A percentile compares a stretch with the other conserved stretches of the same genome.
phyloP scores from a whole-genome alignment of 2,888 invertebrate species.

The Phlogophora meticulosa region DNA sequence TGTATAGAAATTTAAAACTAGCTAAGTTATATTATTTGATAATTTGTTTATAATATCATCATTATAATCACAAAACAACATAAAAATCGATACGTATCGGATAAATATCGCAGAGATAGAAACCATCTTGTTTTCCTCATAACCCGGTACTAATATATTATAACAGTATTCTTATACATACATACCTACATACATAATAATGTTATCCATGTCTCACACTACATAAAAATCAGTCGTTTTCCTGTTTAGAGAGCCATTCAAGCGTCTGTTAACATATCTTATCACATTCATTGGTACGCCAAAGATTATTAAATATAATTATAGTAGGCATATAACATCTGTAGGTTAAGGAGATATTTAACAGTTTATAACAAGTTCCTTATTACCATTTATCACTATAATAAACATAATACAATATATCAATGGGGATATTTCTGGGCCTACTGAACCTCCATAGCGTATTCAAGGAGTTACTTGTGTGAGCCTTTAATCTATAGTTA shows the following conservation, averaged over 20 bases:
- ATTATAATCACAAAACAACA: neutral
- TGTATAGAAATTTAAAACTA: too few species aligned
- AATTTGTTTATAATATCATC: neutral
- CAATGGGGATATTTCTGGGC: constrained; percentile 11
- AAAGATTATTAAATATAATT: constrained; percentile 7
- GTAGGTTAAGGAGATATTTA: neutral
- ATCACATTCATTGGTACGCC: constrained; percentile 22
- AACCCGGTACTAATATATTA: neutral
- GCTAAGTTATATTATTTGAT: neutral
- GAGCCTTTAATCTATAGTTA: constrained; percentile 13
- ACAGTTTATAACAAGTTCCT: constrained; percentile 22
- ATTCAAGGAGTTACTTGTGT: neutral
- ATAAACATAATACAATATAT: too few species aligned
- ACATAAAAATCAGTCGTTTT: constrained; percentile 48
- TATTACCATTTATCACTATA: neutral
- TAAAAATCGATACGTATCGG: neutral
- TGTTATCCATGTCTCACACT: constrained; percentile 4
- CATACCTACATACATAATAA: neutral
- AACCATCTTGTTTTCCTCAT: neutral
- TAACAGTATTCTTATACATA: neutral
- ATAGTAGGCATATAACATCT: constrained; percentile 11
- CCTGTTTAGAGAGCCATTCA: neutral
- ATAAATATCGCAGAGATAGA: constrained; percentile 16
- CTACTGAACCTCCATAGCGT: neutral
- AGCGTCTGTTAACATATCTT: constrained; percentile 2